A percentile compares a stretch with the other conserved stretches of the same genome.
Conservation (phyloP, 2,888 invertebrate species). For the Anaspis maculata region DNA sequence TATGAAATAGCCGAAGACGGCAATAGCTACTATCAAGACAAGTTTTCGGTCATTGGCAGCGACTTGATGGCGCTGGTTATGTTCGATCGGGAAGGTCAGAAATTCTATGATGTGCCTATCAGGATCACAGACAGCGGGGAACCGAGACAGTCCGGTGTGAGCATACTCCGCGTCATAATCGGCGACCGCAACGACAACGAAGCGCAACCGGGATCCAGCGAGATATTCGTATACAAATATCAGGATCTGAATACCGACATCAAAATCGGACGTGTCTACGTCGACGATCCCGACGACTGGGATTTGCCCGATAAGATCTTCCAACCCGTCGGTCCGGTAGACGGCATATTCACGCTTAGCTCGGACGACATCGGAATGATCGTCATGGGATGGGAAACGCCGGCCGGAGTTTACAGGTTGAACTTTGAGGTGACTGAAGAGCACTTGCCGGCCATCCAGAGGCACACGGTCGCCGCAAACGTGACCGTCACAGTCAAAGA, state of each 20-base stretch:
- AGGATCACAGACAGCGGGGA: conserved; percentile 80
- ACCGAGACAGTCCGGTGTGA: conserved; percentile 66
- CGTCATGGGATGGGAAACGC: conserved; percentile 70
- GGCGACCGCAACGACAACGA: conserved; percentile 92
- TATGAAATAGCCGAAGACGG: conserved; percentile 61
- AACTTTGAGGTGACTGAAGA: conserved; percentile 68
- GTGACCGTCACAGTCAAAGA: conserved; percentile 82
- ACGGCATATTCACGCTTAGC: conserved; percentile 56
- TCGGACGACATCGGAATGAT: conserved; percentile 71
- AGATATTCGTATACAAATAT: conserved; percentile 92
- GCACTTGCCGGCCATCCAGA: conserved; percentile 47
- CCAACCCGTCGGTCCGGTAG: conserved; percentile 56
- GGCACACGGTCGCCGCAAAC: conserved; percentile 69
- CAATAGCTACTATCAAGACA: conserved; percentile 57
- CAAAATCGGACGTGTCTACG: conserved; percentile 86
- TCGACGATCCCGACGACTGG: conserved; percentile 95
- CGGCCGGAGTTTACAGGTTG: conserved; percentile 66
- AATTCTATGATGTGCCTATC: conserved; percentile 83
- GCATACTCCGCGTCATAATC: conserved; percentile 79
- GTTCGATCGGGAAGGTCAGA: conserved; percentile 83
- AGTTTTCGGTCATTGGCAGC: conserved; percentile 61
- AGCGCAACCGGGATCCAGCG: conserved; percentile 80
- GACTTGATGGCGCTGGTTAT: conserved; percentile 58
- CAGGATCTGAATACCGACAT: conserved; percentile 73
- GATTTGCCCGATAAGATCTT: conserved; percentile 89